Percentiles rank a stretch among this genome's conserved stretches.
phyloP scores from a whole-genome alignment of 2,113 vertebrate species.

The Xenus cinereus region DNA sequence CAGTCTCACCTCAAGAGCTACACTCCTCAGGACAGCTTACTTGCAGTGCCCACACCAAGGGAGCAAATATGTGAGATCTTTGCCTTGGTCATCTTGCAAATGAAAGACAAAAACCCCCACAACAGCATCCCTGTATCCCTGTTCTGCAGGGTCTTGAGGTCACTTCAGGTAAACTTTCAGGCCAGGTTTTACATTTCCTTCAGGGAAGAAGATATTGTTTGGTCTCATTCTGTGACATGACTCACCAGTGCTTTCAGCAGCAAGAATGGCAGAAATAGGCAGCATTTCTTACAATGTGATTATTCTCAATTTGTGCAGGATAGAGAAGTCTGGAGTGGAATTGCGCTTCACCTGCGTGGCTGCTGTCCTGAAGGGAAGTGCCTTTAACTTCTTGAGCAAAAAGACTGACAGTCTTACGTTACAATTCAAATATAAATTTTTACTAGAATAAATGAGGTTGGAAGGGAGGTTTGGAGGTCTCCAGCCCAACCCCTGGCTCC shows the following conservation, averaged over 20 bases:
- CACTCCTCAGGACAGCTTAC: not conserved
- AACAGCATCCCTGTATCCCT: not conserved
- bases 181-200: not conserved
- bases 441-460: not conserved
- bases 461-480: not conserved
- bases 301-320: not conserved
- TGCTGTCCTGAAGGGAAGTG: not conserved
- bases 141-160: not conserved
- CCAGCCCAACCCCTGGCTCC: not conserved
- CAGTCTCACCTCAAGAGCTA: not conserved
- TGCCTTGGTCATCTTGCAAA: not conserved
- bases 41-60: fast-evolving
- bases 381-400: not conserved
- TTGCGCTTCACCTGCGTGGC: not conserved
- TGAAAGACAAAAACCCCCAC: not conserved
- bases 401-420: not conserved
- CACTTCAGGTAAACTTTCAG: not conserved
- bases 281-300: not conserved
- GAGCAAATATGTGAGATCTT: not conserved
- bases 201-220: not conserved
- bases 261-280: not conserved
- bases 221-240: not conserved
- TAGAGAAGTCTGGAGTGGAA: not conserved
- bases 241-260: not conserved
- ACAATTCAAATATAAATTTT: no score